Evolutionary conservation across 2,888 invertebrate species (phyloP), one percentile per base, ranked within the genome.

Genomic region (Uropetala carovei): DNA sequence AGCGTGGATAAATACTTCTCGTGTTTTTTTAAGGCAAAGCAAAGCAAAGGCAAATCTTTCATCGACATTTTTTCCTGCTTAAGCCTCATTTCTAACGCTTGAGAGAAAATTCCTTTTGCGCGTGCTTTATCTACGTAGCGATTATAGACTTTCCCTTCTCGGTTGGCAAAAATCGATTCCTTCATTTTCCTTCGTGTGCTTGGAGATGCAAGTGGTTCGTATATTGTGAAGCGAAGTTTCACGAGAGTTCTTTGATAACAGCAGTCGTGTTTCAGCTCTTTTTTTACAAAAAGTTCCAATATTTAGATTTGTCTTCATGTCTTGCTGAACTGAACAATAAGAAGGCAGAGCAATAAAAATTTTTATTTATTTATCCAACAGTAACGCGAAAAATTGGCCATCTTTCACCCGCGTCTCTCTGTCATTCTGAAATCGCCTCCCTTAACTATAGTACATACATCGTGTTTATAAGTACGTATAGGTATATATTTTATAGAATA

Each of bases 111-210:
- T 27, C 75, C 22, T 13, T 10, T 75, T 75, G 75, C 75, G 13
- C 75, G 75, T 75, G 75, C 75, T 75, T 75, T 75, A 75, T 75
- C 75, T 75, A 75, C 75, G 75, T 22, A 13, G 27, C 27, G 75
- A 27, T 27, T 22, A 75, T 75, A 27, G 75, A 75, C 22, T 22
- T 68, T 68, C 68, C 68, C 68, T 68, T n/a, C 68, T 68, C 68
- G 9, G 75, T 27, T 75, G 75, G 10, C 75, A 27, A 75, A 75
- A 27, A 75, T 75, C 75, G 75, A 75, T 75, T 75, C 27, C 27
- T 75, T 27, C 75, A 75, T 75, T 75, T 75, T 75, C 75, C 11
- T 27, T 75, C 75, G 75, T 27, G 75, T 75, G 75, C 75, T 75
- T 27, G 14, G 22, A 75, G 75, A 75, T 75, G 27, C 75, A 75